These are phyloP conservation scores for Callyntrura sp. DNA, from an alignment of 2,888 invertebrate species.

Conservation along the genomic window DNA sequence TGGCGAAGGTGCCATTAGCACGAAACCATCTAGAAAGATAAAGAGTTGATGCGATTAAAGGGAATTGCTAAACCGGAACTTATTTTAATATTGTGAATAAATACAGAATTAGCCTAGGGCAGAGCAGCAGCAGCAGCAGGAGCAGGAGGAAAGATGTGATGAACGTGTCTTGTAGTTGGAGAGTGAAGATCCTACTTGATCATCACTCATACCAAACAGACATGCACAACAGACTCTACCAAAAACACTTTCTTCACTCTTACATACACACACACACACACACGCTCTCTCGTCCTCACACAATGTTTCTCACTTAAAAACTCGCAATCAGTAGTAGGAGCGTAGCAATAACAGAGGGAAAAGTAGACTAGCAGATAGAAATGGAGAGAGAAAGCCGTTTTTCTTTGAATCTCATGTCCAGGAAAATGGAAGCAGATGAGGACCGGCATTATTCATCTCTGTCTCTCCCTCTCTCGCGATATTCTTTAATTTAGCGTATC, in stretches of 20 bases:
- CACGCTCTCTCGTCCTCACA: not conserved
- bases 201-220: constrained; percentile 58
- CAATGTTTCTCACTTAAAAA: constrained; percentile 47
- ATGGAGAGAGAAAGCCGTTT: constrained; percentile 48
- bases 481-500: constrained; percentile 69
- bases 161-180: constrained; percentile 32
- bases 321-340: not conserved
- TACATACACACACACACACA: constrained; percentile 8
- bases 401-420: constrained; percentile 62
- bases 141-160: not conserved
- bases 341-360: too few species aligned
- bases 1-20: constrained; percentile 54
- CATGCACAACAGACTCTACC: constrained; percentile 13
- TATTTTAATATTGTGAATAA: constrained; percentile 75
- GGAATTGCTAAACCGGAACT: constrained; percentile 64
- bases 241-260: not conserved
- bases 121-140: not conserved
- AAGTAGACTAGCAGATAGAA: not conserved
- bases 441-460: constrained; percentile 76
- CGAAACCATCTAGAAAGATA: constrained; percentile 58
- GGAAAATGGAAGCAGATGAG: constrained; percentile 74
- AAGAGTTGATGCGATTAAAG: constrained; percentile 60
- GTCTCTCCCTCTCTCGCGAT: constrained; percentile 70
- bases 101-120: constrained; percentile 71
- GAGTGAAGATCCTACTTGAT: constrained; percentile 46